A percentile compares a stretch with the other conserved stretches of the same genome.
Evolutionary conservation across 2,888 invertebrate genomes (phyloP).

Genomic region (Drosophila parthenogenetica): DNA sequence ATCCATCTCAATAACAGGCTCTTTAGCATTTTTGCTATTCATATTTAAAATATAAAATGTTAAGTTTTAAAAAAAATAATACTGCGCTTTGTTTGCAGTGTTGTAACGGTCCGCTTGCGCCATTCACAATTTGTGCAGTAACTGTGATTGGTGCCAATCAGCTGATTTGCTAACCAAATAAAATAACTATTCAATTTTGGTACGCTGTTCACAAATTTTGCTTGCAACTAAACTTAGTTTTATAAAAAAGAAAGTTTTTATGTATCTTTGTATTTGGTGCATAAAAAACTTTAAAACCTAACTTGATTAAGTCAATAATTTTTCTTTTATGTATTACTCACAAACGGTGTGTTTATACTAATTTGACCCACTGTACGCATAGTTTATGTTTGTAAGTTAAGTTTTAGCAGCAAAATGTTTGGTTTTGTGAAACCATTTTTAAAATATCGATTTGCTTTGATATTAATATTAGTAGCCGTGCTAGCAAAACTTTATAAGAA

Average conservation of each 20-base stretch:
- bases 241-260: not conserved
- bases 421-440: slow-evolving; percentile 24
- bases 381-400: slow-evolving; percentile 10
- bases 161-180: slow-evolving; percentile 29
- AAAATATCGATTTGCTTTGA: slow-evolving; percentile 33
- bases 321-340: not conserved
- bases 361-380: not conserved
- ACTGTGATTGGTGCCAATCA: slow-evolving; percentile 26
- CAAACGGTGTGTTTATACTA: not conserved
- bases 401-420: slow-evolving; percentile 40
- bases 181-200: not conserved
- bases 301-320: too few relatives aligned
- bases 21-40: not conserved
- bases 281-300: too few relatives aligned
- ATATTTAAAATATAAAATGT: not conserved
- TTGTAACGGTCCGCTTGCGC: slow-evolving; percentile 21
- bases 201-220: slow-evolving; percentile 7
- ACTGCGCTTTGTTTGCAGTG: not conserved
- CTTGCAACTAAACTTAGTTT: not conserved
- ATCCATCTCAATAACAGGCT: not conserved
- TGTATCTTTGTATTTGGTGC: too few relatives aligned
- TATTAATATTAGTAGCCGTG: slow-evolving; percentile 43
- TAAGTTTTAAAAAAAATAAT: too few relatives aligned
- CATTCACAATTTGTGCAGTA: slow-evolving; percentile 19
- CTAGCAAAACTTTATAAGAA: slow-evolving; percentile 68